Base-by-base conservation (phyloP, 2,797 vertebrate genomes). In the Fringilla coelebs region DNA sequence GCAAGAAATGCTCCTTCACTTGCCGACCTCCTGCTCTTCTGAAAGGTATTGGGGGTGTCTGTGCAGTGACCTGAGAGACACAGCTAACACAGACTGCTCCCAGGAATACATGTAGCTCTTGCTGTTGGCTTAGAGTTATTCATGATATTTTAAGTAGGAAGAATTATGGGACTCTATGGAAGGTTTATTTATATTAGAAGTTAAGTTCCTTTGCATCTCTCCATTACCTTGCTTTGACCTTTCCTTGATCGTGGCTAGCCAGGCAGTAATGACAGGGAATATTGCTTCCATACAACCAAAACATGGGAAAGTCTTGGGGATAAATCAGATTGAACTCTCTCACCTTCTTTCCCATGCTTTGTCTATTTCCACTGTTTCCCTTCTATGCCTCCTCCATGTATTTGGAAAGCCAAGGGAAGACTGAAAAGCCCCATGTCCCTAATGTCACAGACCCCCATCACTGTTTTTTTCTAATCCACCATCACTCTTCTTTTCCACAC, bases 1-100 rank as follows among this genome's bases (percentile, higher is more conserved):
- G 99, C 97, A 99, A 98, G 96, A 99, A 97, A 67, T 99, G 98
- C 75, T 98, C 98, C 78, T 99, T 99, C 96, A 98, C 98, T 62
- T 99, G 99, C 93, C 98, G 98, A 57, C 98, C 99, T 81, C 99
- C 99, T 11, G 99, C 99, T 6, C 98, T 99, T 95, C 97, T 99
- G 32, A 98, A 99, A 97, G 99, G 99, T 99, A 98, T 2, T 62
- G 89, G 34, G 45, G 21, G 25, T 55, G 46, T 55, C 45, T 78
- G 26, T 51, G 70, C 70, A 17, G 40, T 17, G 49, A 60, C 36
- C 83, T 57, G 68, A 49, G 24, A 54, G 29, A 24, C 62, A 29
- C 31, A 43, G 61, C 83, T 76, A 60, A 28, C 48, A 32, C 72
- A 87, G 34, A 3, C 70, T 76, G 65, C 57, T 87, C 32, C 48